phyloP scores from a whole-genome alignment of 2,113 vertebrate genomes.

The Psilopsiagon aurifrons region DNA sequence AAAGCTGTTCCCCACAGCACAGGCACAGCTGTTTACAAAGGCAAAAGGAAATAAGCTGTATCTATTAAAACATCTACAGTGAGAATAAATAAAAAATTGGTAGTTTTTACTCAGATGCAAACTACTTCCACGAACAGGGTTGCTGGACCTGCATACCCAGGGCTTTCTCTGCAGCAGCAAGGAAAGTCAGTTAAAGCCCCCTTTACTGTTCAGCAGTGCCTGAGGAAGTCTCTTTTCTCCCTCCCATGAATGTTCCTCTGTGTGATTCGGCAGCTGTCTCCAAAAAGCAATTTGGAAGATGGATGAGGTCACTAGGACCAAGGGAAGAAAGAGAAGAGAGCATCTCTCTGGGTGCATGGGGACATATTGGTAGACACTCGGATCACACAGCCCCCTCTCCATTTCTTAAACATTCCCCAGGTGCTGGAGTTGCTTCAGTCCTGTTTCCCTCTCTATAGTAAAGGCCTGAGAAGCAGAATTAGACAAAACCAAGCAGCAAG shows the following conservation, averaged over 20 bases:
- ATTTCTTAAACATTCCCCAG: not conserved
- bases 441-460: not conserved
- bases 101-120: not conserved
- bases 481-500: not conserved
- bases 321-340: not conserved
- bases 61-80: not conserved
- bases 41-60: not conserved
- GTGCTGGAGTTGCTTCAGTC: not conserved
- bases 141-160: not conserved
- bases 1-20: not conserved
- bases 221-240: not conserved
- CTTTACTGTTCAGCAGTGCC: not conserved
- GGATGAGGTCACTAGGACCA: not conserved
- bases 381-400: not conserved
- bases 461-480: not conserved
- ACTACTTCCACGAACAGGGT: not conserved
- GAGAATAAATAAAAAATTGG: not conserved
- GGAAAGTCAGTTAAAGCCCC: rapidly evolving
- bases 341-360: not conserved
- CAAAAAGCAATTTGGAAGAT: not conserved
- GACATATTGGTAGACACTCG: not conserved
- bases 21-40: not conserved
- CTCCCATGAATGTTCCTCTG: not conserved
- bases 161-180: not conserved
- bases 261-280: not conserved